Evolutionary conservation across 1,140 invertebrate genomes (phyloP).

Genomic region (Drusus annulatus): DNA sequence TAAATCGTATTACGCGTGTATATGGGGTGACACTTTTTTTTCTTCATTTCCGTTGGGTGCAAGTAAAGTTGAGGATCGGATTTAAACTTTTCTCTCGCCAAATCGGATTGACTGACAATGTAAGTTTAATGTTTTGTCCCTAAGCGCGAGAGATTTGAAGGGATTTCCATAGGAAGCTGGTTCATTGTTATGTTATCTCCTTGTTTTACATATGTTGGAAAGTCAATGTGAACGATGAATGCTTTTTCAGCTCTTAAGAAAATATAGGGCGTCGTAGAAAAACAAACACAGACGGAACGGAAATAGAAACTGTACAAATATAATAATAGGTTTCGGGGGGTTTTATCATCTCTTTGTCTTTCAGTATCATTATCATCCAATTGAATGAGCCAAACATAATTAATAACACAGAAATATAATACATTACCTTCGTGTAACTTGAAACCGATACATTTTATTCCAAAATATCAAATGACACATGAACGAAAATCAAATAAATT

Average conservation of each 20-base stretch:
- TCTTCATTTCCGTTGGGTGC: conserved; percentile 16
- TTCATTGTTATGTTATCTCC: conserved; percentile 26
- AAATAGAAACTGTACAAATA: background rate
- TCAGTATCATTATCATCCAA: no score
- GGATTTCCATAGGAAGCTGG: conserved; percentile 8
- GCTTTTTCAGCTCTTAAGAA: conserved; percentile 1
- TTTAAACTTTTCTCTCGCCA: conserved; percentile 40
- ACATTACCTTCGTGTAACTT: no score
- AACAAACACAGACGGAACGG: background rate
- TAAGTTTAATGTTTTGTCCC: conserved; percentile 39
- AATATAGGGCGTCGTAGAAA: background rate
- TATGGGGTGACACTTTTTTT: conserved; percentile 32
- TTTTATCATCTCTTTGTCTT: no score
- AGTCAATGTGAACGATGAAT: conserved; percentile 17
- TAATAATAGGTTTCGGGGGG: background rate
- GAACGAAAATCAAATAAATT: no score
- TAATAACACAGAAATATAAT: no score
- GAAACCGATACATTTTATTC: no score
- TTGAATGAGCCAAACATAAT: no score
- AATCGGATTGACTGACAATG: conserved; percentile 46
- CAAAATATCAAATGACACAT: no score
- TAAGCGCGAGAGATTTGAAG: background rate
- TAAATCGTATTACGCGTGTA: conserved; percentile 40
- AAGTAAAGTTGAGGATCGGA: conserved; percentile 32
- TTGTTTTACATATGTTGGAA: conserved; percentile 34